Conservation (phyloP, 2,888 invertebrate species). For the Asteroscopus sphinx region DNA sequence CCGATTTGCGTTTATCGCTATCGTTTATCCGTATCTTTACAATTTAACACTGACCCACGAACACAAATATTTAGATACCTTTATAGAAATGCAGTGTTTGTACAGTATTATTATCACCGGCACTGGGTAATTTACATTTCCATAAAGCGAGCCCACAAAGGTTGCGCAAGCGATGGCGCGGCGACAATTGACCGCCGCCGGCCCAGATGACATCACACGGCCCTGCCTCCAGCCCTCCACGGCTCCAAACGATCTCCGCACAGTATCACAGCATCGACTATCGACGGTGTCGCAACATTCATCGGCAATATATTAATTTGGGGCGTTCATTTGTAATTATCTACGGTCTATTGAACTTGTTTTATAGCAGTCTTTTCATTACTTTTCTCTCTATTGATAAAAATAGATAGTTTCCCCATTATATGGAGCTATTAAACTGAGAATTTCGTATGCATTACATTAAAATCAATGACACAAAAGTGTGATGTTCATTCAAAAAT, state of each 20-base stretch:
- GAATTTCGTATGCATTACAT: slow-evolving; percentile 1
- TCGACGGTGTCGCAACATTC: slow-evolving; percentile 59
- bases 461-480: slow-evolving; percentile 24
- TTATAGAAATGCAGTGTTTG: slow-evolving; percentile 37
- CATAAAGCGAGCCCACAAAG: slow-evolving; percentile 36
- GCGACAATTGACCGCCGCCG: slow-evolving; percentile 75
- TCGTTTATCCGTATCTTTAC: slow-evolving; percentile 36
- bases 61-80: slow-evolving; percentile 38
- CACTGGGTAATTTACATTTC: slow-evolving; percentile 47
- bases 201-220: slow-evolving; percentile 78
- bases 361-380: slow-evolving; percentile 36
- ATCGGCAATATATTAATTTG: slow-evolving; percentile 61
- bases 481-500: slow-evolving; percentile 19
- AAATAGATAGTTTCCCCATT: slow-evolving; percentile 27
- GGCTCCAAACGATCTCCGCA: slow-evolving; percentile 39
- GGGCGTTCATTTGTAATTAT: slow-evolving; percentile 63
- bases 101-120: slow-evolving; percentile 41
- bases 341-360: slow-evolving; percentile 63
- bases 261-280: slow-evolving; percentile 49
- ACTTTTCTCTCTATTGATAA: slow-evolving; percentile 32
- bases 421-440: slow-evolving; percentile 9
- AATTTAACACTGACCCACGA: slow-evolving; percentile 34
- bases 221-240: slow-evolving; percentile 32
- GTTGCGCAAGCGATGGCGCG: slow-evolving; percentile 55
- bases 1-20: slow-evolving; percentile 41